These are phyloP conservation scores for Brachionus asplanchnoidis DNA, from an alignment of 1,140 invertebrate genomes.

Conservation along the genomic window DNA sequence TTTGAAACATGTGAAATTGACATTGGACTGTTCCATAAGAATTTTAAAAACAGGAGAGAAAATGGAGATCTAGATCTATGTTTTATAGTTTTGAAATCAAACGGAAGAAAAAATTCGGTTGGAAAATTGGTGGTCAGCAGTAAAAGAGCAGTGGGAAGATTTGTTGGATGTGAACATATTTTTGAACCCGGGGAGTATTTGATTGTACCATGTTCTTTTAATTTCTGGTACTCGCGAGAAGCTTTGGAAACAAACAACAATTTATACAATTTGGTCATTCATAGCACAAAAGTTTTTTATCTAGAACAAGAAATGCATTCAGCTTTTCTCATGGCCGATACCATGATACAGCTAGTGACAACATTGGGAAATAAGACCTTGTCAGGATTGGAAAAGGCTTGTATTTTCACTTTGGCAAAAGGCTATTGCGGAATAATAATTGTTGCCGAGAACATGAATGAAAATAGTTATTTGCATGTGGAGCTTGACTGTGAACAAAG, in stretches of 20 bases:
- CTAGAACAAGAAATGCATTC: constrained; percentile 39
- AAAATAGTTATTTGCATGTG: constrained; percentile 27
- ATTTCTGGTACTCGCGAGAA: background rate
- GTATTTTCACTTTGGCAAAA: constrained; percentile 36
- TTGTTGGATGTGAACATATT: constrained; percentile 16
- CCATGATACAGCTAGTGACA: background rate
- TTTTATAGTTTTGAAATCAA: constrained; percentile 29
- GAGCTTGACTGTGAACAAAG: constrained; percentile 23
- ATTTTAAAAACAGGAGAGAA: constrained; percentile 22
- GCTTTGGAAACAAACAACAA: background rate
- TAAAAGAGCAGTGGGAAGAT: constrained; percentile 7
- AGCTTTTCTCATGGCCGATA: constrained; percentile 27
- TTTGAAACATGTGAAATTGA: constrained; percentile 42
- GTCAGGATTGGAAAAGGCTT: constrained; percentile 26
- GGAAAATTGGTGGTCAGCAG: constrained; percentile 4
- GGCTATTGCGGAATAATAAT: constrained; percentile 28
- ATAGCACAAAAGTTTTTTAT: constrained; percentile 37
- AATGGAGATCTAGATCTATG: constrained; percentile 20
- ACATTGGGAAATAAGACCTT: constrained; percentile 18
- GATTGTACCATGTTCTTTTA: constrained; percentile 36
- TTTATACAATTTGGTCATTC: constrained; percentile 40
- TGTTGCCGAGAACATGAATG: constrained; percentile 30
- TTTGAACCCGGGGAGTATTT: constrained; percentile 41
- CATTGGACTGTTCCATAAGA: constrained; percentile 39
- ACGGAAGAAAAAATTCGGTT: constrained; percentile 30